These are phyloP conservation scores for Chalcis sispes DNA, from an alignment of 2,888 invertebrate species.

Conservation along the genomic window DNA sequence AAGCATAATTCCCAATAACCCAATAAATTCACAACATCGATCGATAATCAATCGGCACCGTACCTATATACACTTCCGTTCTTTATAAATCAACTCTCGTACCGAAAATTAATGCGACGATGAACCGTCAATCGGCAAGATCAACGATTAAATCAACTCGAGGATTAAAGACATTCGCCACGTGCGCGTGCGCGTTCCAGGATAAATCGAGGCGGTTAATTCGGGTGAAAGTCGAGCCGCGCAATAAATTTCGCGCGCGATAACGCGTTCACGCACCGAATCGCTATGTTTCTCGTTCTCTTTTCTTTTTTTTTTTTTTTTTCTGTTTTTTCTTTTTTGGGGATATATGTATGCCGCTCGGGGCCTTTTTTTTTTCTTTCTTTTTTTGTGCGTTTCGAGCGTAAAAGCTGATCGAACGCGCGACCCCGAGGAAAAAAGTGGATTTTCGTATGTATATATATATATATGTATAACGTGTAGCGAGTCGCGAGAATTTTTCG, in stretches of 20 bases:
- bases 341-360: neutral
- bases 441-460: no score
- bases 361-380: neutral
- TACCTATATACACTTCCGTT: no score
- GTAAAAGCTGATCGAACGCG: no score
- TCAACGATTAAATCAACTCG: slow-evolving; percentile 6
- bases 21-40: no score
- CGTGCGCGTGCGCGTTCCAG: neutral
- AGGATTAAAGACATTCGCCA: slow-evolving; percentile 15
- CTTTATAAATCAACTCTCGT: neutral
- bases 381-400: neutral
- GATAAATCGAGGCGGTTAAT: slow-evolving; percentile 20
- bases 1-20: no score
- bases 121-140: neutral
- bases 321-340: neutral
- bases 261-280: neutral
- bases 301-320: slow-evolving; percentile 4
- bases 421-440: no score
- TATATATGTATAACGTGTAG: no score
- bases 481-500: no score
- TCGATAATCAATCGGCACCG: no score
- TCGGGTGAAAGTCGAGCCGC: slow-evolving; percentile 33
- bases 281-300: neutral
- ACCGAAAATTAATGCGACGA: slow-evolving; percentile 4
- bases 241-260: slow-evolving; percentile 39